These are phyloP conservation scores for Clanis bilineata DNA, from an alignment of 2,888 invertebrate species.

Conservation along the genomic window DNA sequence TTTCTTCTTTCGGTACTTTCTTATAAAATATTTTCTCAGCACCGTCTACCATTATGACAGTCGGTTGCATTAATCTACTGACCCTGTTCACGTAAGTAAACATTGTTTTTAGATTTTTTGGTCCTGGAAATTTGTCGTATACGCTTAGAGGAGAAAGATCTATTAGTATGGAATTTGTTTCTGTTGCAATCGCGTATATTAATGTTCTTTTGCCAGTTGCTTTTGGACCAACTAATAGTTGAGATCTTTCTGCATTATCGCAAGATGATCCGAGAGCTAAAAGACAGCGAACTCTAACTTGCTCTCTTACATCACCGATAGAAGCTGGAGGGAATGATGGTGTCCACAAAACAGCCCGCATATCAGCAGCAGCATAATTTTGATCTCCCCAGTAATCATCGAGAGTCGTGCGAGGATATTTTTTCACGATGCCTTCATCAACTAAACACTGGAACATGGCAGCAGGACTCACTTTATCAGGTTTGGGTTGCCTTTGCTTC, in stretches of 20 bases:
- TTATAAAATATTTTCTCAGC: constrained; percentile 87
- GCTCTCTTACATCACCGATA: constrained; percentile 83
- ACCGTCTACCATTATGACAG: constrained; percentile 86
- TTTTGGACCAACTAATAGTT: constrained; percentile 87
- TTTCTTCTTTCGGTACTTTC: constrained; percentile 84
- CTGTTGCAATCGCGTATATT: constrained; percentile 88
- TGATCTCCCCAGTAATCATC: constrained; percentile 87
- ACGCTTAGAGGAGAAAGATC: constrained; percentile 88
- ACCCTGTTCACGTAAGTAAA: constrained; percentile 86
- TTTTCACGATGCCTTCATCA: constrained; percentile 85
- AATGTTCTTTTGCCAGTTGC: constrained; percentile 87
- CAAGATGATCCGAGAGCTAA: constrained; percentile 78
- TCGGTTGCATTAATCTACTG: constrained; percentile 86
- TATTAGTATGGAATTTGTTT: constrained; percentile 88
- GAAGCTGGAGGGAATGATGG: constrained; percentile 76
- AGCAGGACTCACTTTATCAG: constrained; percentile 82
- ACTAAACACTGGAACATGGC: constrained; percentile 88
- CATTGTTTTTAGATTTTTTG: constrained; percentile 85
- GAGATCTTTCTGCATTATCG: constrained; percentile 75
- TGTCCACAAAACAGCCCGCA: constrained; percentile 64
- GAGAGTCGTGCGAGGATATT: constrained; percentile 82
- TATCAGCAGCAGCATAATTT: constrained; percentile 82
- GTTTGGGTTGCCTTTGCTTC: constrained; percentile 81
- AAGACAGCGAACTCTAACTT: constrained; percentile 83
- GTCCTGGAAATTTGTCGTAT: constrained; percentile 86